Evolutionary conservation across 2,113 vertebrate species (phyloP).

Genomic region (Seriola rivoliana): DNA sequence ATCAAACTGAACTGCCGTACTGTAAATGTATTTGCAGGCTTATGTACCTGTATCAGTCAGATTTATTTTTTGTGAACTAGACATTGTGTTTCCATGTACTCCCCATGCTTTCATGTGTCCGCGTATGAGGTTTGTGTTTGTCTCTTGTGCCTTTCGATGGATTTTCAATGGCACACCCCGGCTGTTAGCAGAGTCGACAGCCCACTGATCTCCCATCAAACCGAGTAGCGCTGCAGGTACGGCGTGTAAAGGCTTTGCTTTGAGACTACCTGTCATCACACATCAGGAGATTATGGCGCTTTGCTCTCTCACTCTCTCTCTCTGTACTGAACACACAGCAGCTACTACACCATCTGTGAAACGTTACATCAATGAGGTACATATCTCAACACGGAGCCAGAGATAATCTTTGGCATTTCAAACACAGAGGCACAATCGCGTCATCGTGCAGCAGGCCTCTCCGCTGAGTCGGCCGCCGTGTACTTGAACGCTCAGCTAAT

Average conservation of each 20-base stretch:
- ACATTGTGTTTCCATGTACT: conserved; percentile 15
- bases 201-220: conserved; percentile 82
- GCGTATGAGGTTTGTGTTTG: conserved; percentile 58
- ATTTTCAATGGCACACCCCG: conserved; percentile 61
- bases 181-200: conserved; percentile 78
- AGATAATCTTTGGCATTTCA: conserved; percentile 75
- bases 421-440: conserved; percentile 58
- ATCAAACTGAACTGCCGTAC: conserved; percentile 4
- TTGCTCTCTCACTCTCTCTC: conserved; percentile 47
- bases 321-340: conserved; percentile 34
- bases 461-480: conserved; percentile 39
- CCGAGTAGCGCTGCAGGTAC: conserved; percentile 77
- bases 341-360: conserved; percentile 77
- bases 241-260: conserved; percentile 73
- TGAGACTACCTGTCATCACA: conserved; percentile 83
- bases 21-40: conserved; percentile 8
- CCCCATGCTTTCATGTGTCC: conserved; percentile 54
- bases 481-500: conserved; percentile 41
- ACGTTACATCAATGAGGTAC: conserved; percentile 74
- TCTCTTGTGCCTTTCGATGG: conserved; percentile 53
- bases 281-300: conserved; percentile 77
- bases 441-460: conserved; percentile 53
- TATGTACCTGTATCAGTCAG: conserved; percentile 10
- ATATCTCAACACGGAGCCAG: conserved; percentile 61
- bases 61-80: conserved; percentile 1